Conservation (phyloP, 2,888 invertebrate genomes). For the Fragum fragum region DNA sequence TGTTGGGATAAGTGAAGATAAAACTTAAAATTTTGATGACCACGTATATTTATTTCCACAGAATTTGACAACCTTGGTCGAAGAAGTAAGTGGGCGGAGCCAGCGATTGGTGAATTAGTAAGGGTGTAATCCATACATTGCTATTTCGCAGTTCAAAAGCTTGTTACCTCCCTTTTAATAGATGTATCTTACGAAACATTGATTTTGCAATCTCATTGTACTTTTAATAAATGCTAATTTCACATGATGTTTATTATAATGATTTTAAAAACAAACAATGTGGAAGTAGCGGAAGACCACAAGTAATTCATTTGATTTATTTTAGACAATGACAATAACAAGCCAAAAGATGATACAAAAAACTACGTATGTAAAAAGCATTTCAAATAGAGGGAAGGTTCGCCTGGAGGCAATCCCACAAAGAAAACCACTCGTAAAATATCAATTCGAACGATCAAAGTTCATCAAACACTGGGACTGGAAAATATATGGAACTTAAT, state of each 20-base stretch:
- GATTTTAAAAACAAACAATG: background rate
- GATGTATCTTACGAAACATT: background rate
- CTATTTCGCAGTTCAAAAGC: no score
- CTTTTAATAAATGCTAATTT: no score
- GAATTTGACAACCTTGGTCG: no score
- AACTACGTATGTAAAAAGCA: background rate
- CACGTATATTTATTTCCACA: no score
- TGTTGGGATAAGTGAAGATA: no score
- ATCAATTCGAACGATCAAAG: conserved; percentile 12
- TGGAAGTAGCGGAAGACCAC: background rate
- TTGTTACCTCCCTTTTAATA: background rate
- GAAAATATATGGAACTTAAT: conserved; percentile 29
- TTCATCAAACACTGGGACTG: conserved; percentile 16
- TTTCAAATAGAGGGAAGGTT: background rate
- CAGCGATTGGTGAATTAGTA: no score
- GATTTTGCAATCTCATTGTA: conserved; percentile 21
- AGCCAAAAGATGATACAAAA: background rate
- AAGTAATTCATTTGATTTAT: background rate
- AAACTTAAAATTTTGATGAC: no score
- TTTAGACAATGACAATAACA: background rate
- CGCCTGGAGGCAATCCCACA: conserved; percentile 11
- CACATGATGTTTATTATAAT: no score
- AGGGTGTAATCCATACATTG: no score
- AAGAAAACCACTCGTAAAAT: conserved; percentile 26
- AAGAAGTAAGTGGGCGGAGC: no score